Conservation (phyloP, 2,888 invertebrate species). For the Noctua janthe region DNA sequence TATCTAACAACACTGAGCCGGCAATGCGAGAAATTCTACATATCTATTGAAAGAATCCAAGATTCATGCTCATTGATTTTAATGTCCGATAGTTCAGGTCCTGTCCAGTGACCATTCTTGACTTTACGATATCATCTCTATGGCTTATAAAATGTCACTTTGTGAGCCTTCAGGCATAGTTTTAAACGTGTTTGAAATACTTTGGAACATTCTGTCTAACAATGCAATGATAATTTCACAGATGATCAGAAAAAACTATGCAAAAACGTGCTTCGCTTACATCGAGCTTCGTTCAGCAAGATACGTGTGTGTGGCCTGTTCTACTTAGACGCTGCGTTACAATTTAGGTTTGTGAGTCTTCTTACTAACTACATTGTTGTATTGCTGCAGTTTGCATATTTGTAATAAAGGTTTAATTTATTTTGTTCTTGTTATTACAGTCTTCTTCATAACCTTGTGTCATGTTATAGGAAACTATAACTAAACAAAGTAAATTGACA, state of each 20-base stretch:
- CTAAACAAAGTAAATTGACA: too few species aligned
- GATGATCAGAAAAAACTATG: not conserved
- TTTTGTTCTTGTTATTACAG: not conserved
- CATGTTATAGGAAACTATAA: too few species aligned
- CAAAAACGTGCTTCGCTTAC: not conserved
- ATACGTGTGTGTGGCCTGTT: not conserved
- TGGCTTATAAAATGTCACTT: not conserved
- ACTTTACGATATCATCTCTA: not conserved
- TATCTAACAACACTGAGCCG: conserved; percentile 1
- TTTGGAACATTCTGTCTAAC: not conserved
- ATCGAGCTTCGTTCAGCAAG: not conserved
- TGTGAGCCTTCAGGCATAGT: not conserved
- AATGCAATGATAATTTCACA: not conserved
- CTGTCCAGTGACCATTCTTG: not conserved
- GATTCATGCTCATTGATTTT: conserved; percentile 11
- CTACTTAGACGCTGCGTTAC: not conserved
- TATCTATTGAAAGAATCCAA: not conserved
- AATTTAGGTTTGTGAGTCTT: not conserved
- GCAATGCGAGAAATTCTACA: conserved; percentile 32
- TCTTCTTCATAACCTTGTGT: too few species aligned
- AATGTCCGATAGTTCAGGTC: conserved; percentile 4
- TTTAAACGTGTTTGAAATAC: not conserved
- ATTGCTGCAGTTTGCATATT: not conserved
- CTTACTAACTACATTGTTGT: not conserved
- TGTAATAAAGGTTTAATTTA: not conserved